These are phyloP conservation scores for Poeciliopsis gracilis DNA, from an alignment of 2,797 vertebrate species.

Conservation along the genomic window DNA sequence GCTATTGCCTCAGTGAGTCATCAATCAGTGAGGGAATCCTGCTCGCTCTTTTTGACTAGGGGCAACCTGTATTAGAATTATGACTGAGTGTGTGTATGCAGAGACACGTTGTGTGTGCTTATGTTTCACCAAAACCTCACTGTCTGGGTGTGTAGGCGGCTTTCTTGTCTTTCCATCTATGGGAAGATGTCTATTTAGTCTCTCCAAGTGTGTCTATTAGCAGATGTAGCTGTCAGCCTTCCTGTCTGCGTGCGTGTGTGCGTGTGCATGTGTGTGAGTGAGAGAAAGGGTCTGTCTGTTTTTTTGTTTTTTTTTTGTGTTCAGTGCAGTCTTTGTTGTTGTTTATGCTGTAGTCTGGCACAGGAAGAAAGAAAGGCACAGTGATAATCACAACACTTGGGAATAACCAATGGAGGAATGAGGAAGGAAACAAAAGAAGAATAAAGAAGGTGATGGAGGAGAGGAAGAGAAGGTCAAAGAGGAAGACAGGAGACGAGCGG, in stretches of 20 bases:
- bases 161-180: conserved; percentile 24
- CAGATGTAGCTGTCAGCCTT: conserved; percentile 9
- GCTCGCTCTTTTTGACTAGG: conserved; percentile 55
- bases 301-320: background rate
- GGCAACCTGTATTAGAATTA: conserved; percentile 71
- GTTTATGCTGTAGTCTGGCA: conserved; percentile 45
- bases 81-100: conserved; percentile 22
- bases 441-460: conserved; percentile 29
- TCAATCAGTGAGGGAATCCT: conserved; percentile 75
- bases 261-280: conserved; percentile 5
- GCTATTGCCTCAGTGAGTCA: conserved; percentile 65
- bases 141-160: conserved; percentile 40
- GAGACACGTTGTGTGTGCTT: conserved; percentile 9
- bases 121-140: conserved; percentile 42
- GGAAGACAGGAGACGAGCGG: background rate
- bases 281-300: background rate
- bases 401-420: conserved; percentile 37
- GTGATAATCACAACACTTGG: conserved; percentile 48
- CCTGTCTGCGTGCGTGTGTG: conserved; percentile 1
- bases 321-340: conserved; percentile 46
- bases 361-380: conserved; percentile 28
- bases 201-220: conserved; percentile 21
- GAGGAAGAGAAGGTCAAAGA: conserved; percentile 13
- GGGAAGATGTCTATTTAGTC: conserved; percentile 42
- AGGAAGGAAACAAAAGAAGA: conserved; percentile 34